phyloP scores from a whole-genome alignment of 2,888 invertebrate genomes.

The Geophilus truncorum region DNA sequence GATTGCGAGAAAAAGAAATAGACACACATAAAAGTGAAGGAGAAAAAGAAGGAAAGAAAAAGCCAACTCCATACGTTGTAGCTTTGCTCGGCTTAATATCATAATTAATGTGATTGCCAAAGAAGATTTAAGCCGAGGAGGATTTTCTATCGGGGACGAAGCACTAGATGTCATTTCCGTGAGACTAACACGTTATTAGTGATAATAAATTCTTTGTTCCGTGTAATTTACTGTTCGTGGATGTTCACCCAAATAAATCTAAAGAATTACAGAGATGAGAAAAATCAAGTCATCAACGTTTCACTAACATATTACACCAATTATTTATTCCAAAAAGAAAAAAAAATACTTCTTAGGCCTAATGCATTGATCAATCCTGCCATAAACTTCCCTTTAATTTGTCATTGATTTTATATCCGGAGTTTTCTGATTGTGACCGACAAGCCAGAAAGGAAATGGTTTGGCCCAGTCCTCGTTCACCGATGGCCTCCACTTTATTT shows the following conservation, averaged over 20 bases:
- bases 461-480: neutral
- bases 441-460: conserved; percentile 27
- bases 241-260: conserved; percentile 15
- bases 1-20: neutral
- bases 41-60: neutral
- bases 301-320: neutral
- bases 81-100: conserved; percentile 11
- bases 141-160: neutral
- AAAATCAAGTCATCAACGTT: neutral
- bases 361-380: neutral
- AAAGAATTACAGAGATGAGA: neutral
- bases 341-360: neutral
- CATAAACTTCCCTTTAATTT: neutral
- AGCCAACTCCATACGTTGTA: neutral
- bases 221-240: neutral
- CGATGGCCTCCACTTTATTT: neutral
- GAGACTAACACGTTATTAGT: conserved; percentile 16
- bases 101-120: conserved; percentile 7
- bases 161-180: conserved; percentile 15
- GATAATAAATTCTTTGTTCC: conserved; percentile 23
- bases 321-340: neutral
- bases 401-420: conserved; percentile 8
- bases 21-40: neutral
- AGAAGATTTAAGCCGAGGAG: neutral
- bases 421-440: conserved; percentile 11